A percentile compares a stretch with the other conserved stretches of the same genome.
These are phyloP conservation scores for Furnarius figulus DNA, from an alignment of 2,113 vertebrate species.

Conservation along the genomic window DNA sequence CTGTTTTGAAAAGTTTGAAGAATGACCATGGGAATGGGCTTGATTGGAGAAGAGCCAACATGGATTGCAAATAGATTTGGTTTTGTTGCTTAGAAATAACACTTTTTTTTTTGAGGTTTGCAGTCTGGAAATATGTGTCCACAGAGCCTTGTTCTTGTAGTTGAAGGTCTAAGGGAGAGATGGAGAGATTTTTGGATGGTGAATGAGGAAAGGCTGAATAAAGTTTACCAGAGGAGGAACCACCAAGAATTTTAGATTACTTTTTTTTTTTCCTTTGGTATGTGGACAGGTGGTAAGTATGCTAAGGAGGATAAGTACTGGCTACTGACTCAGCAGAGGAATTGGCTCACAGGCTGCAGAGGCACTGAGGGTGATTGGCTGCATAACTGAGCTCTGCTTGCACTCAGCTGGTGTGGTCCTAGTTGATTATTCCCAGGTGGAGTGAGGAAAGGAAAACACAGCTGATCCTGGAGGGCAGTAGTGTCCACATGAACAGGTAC, in stretches of 20 bases:
- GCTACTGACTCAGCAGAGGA: not conserved
- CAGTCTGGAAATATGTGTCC: not conserved
- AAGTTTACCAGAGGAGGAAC: not conserved
- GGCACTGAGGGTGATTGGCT: not conserved
- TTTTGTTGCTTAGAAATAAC: not conserved
- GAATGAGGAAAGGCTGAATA: not conserved
- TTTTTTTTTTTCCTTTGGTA: not conserved
- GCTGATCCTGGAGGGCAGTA: not conserved
- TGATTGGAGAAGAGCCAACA: not conserved
- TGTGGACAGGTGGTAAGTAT: accelerated
- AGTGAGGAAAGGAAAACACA: not conserved
- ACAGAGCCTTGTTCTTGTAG: not conserved
- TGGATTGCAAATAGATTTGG: not conserved
- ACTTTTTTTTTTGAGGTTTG: not conserved
- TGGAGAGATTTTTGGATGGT: not conserved
- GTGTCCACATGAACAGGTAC: not conserved
- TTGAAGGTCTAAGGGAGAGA: not conserved
- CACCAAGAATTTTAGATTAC: not conserved
- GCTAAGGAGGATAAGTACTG: not conserved
- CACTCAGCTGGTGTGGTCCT: not conserved
- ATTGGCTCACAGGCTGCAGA: not conserved
- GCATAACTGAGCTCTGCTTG: not conserved
- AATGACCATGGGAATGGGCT: not conserved
- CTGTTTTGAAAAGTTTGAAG: not conserved
- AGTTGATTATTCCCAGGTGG: not conserved